Percentiles rank a stretch among this genome's conserved stretches.
Evolutionary conservation across 2,888 invertebrate species (phyloP).

Genomic region (Latheticus oryzae): DNA sequence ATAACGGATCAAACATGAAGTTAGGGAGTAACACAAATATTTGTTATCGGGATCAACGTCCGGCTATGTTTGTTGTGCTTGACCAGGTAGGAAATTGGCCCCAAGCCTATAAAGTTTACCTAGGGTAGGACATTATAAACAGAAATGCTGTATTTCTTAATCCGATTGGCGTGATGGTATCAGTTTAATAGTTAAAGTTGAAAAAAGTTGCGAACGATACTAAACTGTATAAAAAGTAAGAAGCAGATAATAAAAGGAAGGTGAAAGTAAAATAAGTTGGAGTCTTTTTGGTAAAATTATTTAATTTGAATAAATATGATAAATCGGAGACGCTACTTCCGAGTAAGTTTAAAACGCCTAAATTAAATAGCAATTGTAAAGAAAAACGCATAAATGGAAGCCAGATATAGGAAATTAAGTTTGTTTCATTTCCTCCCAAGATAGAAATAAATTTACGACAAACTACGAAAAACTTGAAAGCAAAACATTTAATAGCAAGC

Average conservation of each 20-base stretch:
- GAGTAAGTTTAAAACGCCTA: slow-evolving; percentile 19
- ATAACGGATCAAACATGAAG: slow-evolving; percentile 32
- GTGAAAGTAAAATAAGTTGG: slow-evolving; percentile 1
- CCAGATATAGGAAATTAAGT: slow-evolving; percentile 41
- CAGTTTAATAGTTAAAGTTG: slow-evolving; percentile 18
- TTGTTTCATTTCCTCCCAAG: slow-evolving; percentile 41
- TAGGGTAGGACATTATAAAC: slow-evolving; percentile 37
- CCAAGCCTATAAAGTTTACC: slow-evolving; percentile 38
- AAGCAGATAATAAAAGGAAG: slow-evolving; percentile 12
- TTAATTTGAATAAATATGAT: slow-evolving; percentile 31
- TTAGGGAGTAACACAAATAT: slow-evolving; percentile 38
- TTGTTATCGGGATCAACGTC: slow-evolving; percentile 41
- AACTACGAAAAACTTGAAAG: slow-evolving; percentile 38
- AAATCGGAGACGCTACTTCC: slow-evolving; percentile 17
- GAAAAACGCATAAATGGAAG: slow-evolving; percentile 39
- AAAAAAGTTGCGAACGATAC: background rate
- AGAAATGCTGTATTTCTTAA: slow-evolving; percentile 35
- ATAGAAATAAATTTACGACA: slow-evolving; percentile 41
- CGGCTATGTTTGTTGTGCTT: slow-evolving; percentile 39
- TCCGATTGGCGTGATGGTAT: slow-evolving; percentile 15
- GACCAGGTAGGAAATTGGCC: slow-evolving; percentile 40
- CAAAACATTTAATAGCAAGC: slow-evolving; percentile 39
- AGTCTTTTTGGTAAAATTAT: slow-evolving; percentile 18
- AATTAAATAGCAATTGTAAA: slow-evolving; percentile 35
- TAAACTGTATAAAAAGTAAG: slow-evolving; percentile 7